Base-by-base conservation (phyloP, 2,113 vertebrate genomes). In the Oenanthe oenanthe region DNA sequence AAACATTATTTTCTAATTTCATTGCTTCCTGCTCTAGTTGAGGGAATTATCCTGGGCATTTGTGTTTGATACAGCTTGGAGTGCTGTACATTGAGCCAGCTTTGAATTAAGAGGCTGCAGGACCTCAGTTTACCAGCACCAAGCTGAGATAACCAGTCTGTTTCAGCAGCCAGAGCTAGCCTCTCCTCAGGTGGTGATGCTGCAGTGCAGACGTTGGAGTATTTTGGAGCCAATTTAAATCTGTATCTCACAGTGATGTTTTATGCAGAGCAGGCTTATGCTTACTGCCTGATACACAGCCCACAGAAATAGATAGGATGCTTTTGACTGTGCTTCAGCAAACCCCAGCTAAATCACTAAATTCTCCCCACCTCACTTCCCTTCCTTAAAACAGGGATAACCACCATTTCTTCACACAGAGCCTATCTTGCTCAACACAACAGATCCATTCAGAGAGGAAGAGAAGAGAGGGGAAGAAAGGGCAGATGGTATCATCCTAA, bases 401-500 rank as follows among this genome's bases (percentile, higher is more conserved):
- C 65, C 47, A 24, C 45, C 11, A 87, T 82, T 92, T 78, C 45
- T 85, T 92, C 87, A 26, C 36, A 68, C 3, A 1, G 10, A 50
- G 50, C 85, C 48, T 7, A 0, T 82, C 78, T 89, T 79, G 62
- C 66, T 94, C 58, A 70, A 70, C 32, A 42, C 32, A 79, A 47
- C 53, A 94, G 50, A 83, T 78, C 73, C 66, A 76, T 50, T 57
- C 70, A 66, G 42, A 32, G 32, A 88, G 60, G n/a, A 92, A 68
- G n/a, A 93, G 43, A 75, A 38, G 25, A 82, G 47, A 45, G 29
- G 47, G 51, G 36, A 95, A 67, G 45, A 53, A 94, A 93, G 62
- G 90, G 94, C 85, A 95, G 92, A 95, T 96, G 88, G 85, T 92
- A 92, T 93, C 71, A 76, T 85, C 72, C 42, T 95, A 92, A 93